Percentiles rank a stretch among this genome's conserved stretches.
These are phyloP conservation scores for Silvanus unidentatus DNA, from an alignment of 2,888 invertebrate species.

Conservation along the genomic window DNA sequence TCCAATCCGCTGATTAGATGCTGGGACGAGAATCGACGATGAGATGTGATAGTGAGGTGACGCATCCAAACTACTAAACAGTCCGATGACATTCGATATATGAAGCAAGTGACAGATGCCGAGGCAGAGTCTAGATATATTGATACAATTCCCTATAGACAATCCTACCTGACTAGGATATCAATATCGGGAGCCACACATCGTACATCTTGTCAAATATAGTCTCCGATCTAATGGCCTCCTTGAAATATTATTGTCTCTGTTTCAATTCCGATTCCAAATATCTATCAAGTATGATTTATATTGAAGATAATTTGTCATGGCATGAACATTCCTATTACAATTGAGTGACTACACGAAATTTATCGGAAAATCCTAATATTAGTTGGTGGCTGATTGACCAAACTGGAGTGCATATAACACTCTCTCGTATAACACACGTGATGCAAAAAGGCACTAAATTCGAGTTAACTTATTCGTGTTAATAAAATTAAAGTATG, in stretches of 20 bases:
- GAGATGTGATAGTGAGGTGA: conserved; percentile 24
- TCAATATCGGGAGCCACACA: conserved; percentile 38
- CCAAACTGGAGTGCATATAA: no score
- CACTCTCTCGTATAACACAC: no score
- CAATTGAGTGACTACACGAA: no score
- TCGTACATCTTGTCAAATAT: conserved; percentile 41
- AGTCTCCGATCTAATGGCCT: conserved; percentile 38
- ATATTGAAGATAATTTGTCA: conserved; percentile 19
- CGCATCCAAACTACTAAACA: conserved; percentile 33
- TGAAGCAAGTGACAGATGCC: conserved; percentile 37
- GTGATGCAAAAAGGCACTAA: no score
- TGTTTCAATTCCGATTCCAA: conserved; percentile 27
- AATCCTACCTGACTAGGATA: conserved; percentile 39
- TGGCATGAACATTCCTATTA: conserved; percentile 3
- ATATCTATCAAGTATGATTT: conserved; percentile 21
- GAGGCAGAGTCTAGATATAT: conserved; percentile 34
- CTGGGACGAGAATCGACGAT: conserved; percentile 25
- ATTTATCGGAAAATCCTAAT: no score
- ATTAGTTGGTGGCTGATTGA: no score
- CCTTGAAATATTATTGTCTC: conserved; percentile 40
- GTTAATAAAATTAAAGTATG: no score
- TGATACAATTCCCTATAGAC: conserved; percentile 38
- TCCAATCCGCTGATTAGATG: conserved; percentile 28
- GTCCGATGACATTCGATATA: conserved; percentile 34
- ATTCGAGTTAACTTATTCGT: no score